Percentiles rank a stretch among this genome's conserved stretches.
phyloP scores from a whole-genome alignment of 2,888 invertebrate species.

The Nezara viridula region DNA sequence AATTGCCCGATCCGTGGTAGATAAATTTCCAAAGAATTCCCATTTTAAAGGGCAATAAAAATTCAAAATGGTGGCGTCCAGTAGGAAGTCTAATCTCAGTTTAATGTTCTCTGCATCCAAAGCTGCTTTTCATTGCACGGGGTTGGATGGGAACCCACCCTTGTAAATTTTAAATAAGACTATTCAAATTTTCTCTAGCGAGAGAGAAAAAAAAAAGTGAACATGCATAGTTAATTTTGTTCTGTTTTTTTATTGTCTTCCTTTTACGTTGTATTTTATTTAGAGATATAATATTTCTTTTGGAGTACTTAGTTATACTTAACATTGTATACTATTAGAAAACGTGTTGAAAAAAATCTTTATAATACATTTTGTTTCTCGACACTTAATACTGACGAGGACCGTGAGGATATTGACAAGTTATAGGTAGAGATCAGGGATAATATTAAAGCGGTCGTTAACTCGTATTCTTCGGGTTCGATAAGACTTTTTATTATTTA shows the following conservation, averaged over 20 bases:
- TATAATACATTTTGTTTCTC: no score
- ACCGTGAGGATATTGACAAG: no score
- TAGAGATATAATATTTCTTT: no score
- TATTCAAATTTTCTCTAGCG: background rate
- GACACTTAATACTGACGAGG: no score
- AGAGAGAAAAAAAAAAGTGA: background rate
- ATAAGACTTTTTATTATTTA: no score
- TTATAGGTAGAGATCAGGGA: no score
- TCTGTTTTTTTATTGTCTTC: background rate
- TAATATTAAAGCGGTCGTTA: no score
- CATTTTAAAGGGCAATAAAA: background rate
- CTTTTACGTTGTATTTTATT: no score
- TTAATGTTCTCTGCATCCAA: background rate
- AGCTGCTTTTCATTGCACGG: conserved; percentile 6
- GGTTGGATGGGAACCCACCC: background rate
- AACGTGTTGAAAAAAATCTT: no score
- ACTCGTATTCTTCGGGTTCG: no score
- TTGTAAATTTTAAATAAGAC: background rate
- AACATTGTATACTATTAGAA: no score
- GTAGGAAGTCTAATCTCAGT: background rate
- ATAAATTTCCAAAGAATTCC: background rate
- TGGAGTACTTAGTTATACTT: no score
- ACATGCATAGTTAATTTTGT: background rate
- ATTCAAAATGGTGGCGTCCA: background rate
- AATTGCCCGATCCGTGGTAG: background rate